Conservation (phyloP, 2,113 vertebrate genomes). For the Chaetodon auriga region DNA sequence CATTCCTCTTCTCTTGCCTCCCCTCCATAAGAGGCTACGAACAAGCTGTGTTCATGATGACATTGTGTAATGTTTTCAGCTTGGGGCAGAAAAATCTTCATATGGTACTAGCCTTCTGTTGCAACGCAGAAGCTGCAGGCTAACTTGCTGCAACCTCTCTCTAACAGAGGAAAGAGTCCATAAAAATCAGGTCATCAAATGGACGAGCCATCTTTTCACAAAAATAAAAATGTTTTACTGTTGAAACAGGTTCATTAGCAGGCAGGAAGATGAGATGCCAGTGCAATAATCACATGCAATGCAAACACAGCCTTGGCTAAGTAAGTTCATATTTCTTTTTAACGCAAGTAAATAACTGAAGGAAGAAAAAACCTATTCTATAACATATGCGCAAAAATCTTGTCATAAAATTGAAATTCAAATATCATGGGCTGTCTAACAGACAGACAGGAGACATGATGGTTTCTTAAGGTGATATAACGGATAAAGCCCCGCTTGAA, state of each 20-base stretch:
- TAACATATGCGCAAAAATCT: background rate
- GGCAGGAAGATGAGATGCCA: background rate
- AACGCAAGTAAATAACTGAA: background rate
- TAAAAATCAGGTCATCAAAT: conserved; percentile 73
- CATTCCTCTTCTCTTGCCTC: conserved; percentile 39
- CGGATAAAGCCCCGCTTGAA: conserved; percentile 28
- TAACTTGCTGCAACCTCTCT: conserved; percentile 58
- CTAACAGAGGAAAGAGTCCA: conserved; percentile 47
- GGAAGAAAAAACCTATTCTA: background rate
- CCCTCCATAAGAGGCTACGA: conserved; percentile 58
- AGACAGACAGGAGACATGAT: conserved; percentile 19
- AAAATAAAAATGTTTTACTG: conserved; percentile 35
- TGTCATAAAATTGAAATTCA: background rate
- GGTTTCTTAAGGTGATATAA: conserved; percentile 36
- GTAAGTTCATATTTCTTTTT: background rate
- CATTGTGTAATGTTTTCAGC: conserved; percentile 81
- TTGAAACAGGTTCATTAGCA: conserved; percentile 35
- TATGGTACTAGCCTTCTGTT: conserved; percentile 82
- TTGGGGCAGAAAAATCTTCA: conserved; percentile 79
- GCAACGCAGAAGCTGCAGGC: conserved; percentile 66
- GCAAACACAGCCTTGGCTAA: background rate
- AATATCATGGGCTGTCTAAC: background rate
- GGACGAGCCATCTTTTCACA: conserved; percentile 17
- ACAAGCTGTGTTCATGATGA: conserved; percentile 74
- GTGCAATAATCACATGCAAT: background rate